Base-by-base conservation (phyloP, 2,888 invertebrate species). In the Epicampocera succincta region DNA sequence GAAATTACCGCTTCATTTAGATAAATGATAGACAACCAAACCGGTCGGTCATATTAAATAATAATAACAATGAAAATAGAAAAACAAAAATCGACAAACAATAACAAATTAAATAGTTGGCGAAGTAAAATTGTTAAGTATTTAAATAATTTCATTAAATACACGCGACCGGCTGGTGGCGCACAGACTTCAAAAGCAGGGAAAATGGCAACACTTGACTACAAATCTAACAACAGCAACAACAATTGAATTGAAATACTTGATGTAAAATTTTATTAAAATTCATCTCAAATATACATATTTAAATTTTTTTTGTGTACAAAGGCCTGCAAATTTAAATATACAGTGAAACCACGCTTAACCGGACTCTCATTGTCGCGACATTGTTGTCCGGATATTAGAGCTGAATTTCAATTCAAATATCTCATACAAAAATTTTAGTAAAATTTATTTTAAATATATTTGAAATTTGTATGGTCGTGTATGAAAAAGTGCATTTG, bases 61-160 rank as follows among this genome's bases (percentile, higher is more conserved):
- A 60, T 40, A 40, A 44, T 19, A 17, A 33, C 0, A 58, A 58
- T 48, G 11, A 19, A 40, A 33, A 33, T n/a, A 11, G 2, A 56
- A 56, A 12, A 13, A 40, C 33, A 48, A 9, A 33, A 33, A 33
- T 6, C 8, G 2, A 33, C 52, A 13, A 17, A 68, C n/a, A 75
- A 40, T 25, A 60, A 52, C 52, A 46, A 76, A 68, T 76, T 46
- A 61, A 76, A 76, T 61, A 42, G 21, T 44, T 60, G 48, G 11
- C 33, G 61, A 52, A 68, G 44, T 46, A 42, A 52, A 44, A 33
- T 33, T 60, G 61, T 50, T 58, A 17, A 40, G 19, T 44, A 68
- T 75, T 68, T 33, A 60, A 75, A 68, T 60, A 33, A 42, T 74
- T 48, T 48, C 8, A 74, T 74, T 74, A 25, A 33, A 21, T 25